These are phyloP conservation scores for Bujurquina vittata DNA, from an alignment of 2,113 vertebrate genomes.

Conservation along the genomic window DNA sequence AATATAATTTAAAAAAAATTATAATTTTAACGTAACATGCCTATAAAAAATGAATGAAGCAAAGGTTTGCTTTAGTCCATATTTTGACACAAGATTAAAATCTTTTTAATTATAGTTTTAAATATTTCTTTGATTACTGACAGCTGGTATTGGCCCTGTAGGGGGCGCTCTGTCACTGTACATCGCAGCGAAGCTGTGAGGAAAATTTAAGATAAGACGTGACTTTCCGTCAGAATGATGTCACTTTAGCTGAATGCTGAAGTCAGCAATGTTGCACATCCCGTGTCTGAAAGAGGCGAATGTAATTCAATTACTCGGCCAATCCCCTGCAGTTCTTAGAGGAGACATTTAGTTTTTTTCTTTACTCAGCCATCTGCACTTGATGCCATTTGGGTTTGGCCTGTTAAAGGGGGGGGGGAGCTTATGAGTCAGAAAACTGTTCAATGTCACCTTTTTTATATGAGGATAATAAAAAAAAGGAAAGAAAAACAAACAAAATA, in stretches of 20 bases:
- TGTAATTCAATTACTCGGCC: neutral
- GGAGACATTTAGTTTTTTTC: neutral
- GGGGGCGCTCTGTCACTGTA: too few species aligned
- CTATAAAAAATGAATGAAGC: too few species aligned
- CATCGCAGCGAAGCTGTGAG: too few species aligned
- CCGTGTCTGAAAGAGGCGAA: neutral
- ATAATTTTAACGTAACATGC: too few species aligned
- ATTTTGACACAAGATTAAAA: too few species aligned
- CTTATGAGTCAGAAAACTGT: neutral
- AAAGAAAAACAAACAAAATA: neutral
- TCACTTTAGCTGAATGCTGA: neutral
- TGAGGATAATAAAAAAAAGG: neutral
- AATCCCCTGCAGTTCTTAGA: neutral
- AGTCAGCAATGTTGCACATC: neutral
- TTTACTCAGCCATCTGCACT: neutral
- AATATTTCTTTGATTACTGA: neutral
- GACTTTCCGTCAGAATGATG: neutral
- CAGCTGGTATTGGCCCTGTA: neutral
- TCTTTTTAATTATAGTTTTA: too few species aligned
- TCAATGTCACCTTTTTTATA: constrained; percentile 14
- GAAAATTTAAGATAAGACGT: neutral
- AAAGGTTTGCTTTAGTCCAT: too few species aligned
- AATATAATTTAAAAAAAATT: too few species aligned
- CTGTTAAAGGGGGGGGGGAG: constrained; percentile 19
- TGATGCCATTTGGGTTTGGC: constrained; percentile 5